These are phyloP conservation scores for Chrysolina americana DNA, from an alignment of 2,888 invertebrate genomes.

Conservation along the genomic window DNA sequence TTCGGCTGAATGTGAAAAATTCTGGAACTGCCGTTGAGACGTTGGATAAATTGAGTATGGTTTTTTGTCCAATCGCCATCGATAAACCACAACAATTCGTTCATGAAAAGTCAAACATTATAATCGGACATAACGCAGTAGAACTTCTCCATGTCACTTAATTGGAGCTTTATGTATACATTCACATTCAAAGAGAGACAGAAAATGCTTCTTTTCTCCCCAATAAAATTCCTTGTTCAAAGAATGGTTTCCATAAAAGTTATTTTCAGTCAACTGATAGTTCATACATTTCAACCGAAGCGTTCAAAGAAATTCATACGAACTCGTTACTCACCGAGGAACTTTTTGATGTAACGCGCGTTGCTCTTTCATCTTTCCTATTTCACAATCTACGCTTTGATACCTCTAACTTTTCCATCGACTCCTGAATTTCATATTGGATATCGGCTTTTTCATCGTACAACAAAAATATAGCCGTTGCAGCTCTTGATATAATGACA, in stretches of 20 bases:
- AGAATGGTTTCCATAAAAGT: background rate
- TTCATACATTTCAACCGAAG: conserved; percentile 17
- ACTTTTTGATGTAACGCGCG: conserved; percentile 37
- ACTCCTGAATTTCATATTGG: conserved; percentile 41
- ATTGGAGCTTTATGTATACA: too few species aligned
- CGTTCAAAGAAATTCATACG: conserved; percentile 27
- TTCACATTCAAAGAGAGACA: too few species aligned
- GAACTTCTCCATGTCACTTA: too few species aligned
- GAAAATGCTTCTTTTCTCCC: background rate
- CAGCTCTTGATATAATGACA: conserved; percentile 28
- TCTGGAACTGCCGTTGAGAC: too few species aligned
- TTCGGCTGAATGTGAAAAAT: too few species aligned
- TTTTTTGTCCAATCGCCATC: too few species aligned
- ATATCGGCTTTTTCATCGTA: conserved; percentile 40
- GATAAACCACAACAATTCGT: too few species aligned
- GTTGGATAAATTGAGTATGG: too few species aligned
- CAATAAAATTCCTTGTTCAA: background rate
- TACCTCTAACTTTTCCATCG: conserved; percentile 44
- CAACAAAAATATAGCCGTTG: conserved; percentile 27
- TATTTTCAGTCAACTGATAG: conserved; percentile 11
- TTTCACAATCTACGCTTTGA: conserved; percentile 50
- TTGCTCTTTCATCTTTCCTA: conserved; percentile 46
- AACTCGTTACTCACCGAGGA: conserved; percentile 10
- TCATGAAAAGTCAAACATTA: too few species aligned
- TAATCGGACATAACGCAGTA: too few species aligned